Evolutionary conservation across 2,113 vertebrate species (phyloP), one percentile per base, ranked within the genome.

Genomic region (Turnix velox): DNA sequence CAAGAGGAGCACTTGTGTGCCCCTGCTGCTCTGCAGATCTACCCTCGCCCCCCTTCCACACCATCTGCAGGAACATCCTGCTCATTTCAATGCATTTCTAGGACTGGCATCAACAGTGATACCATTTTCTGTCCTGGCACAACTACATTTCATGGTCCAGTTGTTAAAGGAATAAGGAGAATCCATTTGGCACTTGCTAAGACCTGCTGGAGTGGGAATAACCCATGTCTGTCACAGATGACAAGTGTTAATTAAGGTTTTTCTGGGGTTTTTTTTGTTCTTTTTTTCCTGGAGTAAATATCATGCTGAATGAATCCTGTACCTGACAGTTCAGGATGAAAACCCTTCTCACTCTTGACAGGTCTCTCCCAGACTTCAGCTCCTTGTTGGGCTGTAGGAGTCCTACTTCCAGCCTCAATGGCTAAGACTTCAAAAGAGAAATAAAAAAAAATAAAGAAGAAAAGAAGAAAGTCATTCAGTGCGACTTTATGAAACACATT

Each of bases 241-340:
- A 78, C 52, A 81, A 62, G 81, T 33, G 88, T 76, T 95, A 93
- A 96, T 94, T 91, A 84, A 66, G 15, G 3, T 51, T 69, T 61
- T 90, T 72, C 76, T 82, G n/a, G n/a, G n/a, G n/a, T n/a, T n/a
- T n/a, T n/a, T n/a, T n/a, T n/a, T n/a, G n/a, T n/a, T n/a, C n/a
- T n/a, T n/a, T n/a, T 51, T 69, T 61, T 90, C 68, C 76, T 82
- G 71, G 82, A 52, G 62, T 65, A 66, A 28, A 12, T 84, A 37
- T 39, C 57, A 24, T 24, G 30, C 16, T 27, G 52, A 67, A 59
- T 10, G 43, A 45, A 19, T 31, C 37, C 18, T 61, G 65, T 39
- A 66, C 40, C 45, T 88, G 62, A 61, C 61, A 62, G 54, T 77
- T 23, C 18, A 48, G 0, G 5, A 78, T 48, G n/a, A 92, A 94